Percentiles rank a stretch among this genome's conserved stretches.
Evolutionary conservation across 2,888 invertebrate genomes (phyloP).

Genomic region (Caenorhabditis sp.): DNA sequence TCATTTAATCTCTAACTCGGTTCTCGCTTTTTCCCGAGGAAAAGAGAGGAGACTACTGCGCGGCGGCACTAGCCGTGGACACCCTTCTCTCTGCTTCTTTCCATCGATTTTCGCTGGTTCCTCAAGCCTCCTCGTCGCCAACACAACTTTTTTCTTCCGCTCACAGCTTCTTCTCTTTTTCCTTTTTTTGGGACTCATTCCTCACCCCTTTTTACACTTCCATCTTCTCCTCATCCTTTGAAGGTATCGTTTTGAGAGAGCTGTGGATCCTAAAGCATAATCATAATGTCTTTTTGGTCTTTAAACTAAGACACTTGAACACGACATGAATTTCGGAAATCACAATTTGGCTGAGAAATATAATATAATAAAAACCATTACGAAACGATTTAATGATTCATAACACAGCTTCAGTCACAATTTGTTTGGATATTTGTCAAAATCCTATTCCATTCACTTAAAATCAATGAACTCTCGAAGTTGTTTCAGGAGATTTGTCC

Average conservation of each 20-base stretch:
- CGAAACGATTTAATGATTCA: neutral
- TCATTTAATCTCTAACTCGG: constrained; percentile 3
- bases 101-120: constrained; percentile 61
- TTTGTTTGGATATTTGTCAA: too few species aligned
- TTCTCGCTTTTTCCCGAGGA: constrained; percentile 47
- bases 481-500: too few species aligned
- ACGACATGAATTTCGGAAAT: too few species aligned
- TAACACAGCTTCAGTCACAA: too few species aligned
- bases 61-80: constrained; percentile 44
- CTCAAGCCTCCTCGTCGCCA: constrained; percentile 56
- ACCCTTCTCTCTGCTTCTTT: constrained; percentile 53
- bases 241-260: constrained; percentile 11
- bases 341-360: too few species aligned
- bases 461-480: too few species aligned
- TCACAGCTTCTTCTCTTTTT: constrained; percentile 39
- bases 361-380: neutral
- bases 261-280: too few species aligned
- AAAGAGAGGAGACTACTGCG: constrained; percentile 56
- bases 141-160: constrained; percentile 48
- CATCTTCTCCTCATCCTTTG: neutral
- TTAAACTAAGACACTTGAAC: too few species aligned
- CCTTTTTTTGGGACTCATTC: neutral
- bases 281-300: too few species aligned
- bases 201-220: neutral
- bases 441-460: too few species aligned